These are phyloP conservation scores for Platichthys flesus DNA, from an alignment of 2,113 vertebrate genomes.

Conservation along the genomic window DNA sequence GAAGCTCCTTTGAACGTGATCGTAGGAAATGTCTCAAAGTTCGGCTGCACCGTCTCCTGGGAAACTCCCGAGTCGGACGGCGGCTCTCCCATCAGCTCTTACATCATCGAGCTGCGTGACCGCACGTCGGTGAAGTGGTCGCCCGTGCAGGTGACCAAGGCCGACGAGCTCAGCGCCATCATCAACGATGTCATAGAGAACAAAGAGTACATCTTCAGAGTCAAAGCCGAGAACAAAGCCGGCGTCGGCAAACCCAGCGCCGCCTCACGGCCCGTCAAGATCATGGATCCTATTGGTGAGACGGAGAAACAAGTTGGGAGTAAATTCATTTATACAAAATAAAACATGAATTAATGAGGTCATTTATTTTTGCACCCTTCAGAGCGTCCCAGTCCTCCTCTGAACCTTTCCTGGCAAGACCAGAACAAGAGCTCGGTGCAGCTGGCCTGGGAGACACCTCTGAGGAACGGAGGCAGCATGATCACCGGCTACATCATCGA, in stretches of 20 bases:
- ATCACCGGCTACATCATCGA: conserved; percentile 95
- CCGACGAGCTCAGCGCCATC: conserved; percentile 88
- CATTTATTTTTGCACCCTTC: conserved; percentile 37
- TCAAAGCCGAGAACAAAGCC: conserved; percentile 95
- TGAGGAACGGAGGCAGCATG: conserved; percentile 91
- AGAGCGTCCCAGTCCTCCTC: conserved; percentile 95
- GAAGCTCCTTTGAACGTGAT: conserved; percentile 93
- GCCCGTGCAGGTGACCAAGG: conserved; percentile 86
- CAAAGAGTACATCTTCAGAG: conserved; percentile 97
- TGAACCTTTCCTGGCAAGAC: conserved; percentile 88
- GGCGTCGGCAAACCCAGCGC: conserved; percentile 95
- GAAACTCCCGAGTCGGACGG: conserved; percentile 92
- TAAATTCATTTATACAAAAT: too few relatives aligned
- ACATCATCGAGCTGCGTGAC: conserved; percentile 93
- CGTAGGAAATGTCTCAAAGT: conserved; percentile 90
- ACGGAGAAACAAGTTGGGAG: too few relatives aligned
- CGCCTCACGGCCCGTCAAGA: conserved; percentile 91
- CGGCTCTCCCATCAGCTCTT: conserved; percentile 93
- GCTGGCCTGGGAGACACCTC: conserved; percentile 94
- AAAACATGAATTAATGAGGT: not conserved
- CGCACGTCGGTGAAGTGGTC: conserved; percentile 94
- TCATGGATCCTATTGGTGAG: conserved; percentile 93
- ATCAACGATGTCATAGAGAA: conserved; percentile 98
- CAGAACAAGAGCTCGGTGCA: conserved; percentile 94
- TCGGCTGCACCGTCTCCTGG: conserved; percentile 94